phyloP scores from a whole-genome alignment of 2,888 invertebrate species.

The Agrochola macilenta region DNA sequence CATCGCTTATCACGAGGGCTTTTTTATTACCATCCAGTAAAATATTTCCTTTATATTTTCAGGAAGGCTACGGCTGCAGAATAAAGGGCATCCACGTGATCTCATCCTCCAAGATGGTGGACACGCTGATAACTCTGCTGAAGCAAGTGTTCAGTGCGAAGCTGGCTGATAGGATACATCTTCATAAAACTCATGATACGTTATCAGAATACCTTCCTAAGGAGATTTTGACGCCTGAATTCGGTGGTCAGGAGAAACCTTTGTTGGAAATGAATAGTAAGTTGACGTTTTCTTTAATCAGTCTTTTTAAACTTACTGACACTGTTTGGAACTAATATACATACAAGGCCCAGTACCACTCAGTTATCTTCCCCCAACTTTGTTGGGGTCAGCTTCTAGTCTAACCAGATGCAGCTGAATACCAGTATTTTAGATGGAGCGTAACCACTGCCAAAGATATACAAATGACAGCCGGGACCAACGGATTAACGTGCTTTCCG shows the following conservation, averaged over 20 bases:
- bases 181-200: constrained; percentile 50
- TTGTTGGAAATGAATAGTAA: constrained; percentile 58
- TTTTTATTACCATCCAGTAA: neutral
- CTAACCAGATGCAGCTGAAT: too few species aligned
- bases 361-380: too few species aligned
- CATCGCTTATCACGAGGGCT: neutral
- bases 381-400: too few species aligned
- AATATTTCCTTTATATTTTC: neutral
- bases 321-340: neutral
- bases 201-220: constrained; percentile 47
- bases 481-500: too few species aligned
- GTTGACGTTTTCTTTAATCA: neutral
- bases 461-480: too few species aligned
- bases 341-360: too few species aligned
- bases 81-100: constrained; percentile 82
- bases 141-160: constrained; percentile 77
- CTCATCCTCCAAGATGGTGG: constrained; percentile 80
- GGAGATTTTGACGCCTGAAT: constrained; percentile 54
- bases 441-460: too few species aligned
- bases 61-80: constrained; percentile 79
- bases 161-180: constrained; percentile 58
- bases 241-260: constrained; percentile 56
- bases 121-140: constrained; percentile 76
- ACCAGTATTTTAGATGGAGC: too few species aligned
- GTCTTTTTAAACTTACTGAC: neutral